Base-by-base conservation (phyloP, 1,140 invertebrate genomes). In the Chrysopa pallens region DNA sequence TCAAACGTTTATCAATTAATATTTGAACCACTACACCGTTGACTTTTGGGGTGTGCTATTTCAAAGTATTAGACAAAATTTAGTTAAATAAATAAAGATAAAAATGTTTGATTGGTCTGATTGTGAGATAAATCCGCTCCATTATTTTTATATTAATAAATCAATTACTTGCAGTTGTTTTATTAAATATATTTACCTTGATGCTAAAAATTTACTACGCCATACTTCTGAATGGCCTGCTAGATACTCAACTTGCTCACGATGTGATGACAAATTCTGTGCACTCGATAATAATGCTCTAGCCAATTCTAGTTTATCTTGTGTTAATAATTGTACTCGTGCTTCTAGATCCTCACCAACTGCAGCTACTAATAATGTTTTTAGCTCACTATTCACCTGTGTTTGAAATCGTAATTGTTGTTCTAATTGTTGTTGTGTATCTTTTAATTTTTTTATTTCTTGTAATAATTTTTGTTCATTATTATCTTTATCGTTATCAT, bases 221-320 rank as follows among this genome's bases (percentile, higher is more conserved):
- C 89, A 94, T 42, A 94, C 86, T 68, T 95, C 89, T 61, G 87
- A 90, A 53, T 93, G 87, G 4, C 89, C 86, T 17, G 85, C 84
- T 15, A 94, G 62, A 70, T 82, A 87, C 58, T 94, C 90, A 4
- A 87, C 82, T 67, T 92, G 84, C 60, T 94, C 89, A 59, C 86
- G 84, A 62, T 91, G 87, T 1, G 82, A 80, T 38, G 76, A 79
- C 35, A 91, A 65, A 59, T 84, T 76, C 60, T 88, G 77, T 8
- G 84, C 79, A 36, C 85, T 91, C 51, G 79, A 84, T 1, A 89
- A 62, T 33, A 95, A 65, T 33, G 90, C 85, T 50, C 80, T 68
- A 0, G 87, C 82, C 49, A 94, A 67, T 51, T 89, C 79, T 38
- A 88, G 71, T 59, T 92, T 92, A 57, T 94, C 90, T 61, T 93